Evolutionary conservation across 2,888 invertebrate species (phyloP).

Genomic region (Oligia fasciuncula): DNA sequence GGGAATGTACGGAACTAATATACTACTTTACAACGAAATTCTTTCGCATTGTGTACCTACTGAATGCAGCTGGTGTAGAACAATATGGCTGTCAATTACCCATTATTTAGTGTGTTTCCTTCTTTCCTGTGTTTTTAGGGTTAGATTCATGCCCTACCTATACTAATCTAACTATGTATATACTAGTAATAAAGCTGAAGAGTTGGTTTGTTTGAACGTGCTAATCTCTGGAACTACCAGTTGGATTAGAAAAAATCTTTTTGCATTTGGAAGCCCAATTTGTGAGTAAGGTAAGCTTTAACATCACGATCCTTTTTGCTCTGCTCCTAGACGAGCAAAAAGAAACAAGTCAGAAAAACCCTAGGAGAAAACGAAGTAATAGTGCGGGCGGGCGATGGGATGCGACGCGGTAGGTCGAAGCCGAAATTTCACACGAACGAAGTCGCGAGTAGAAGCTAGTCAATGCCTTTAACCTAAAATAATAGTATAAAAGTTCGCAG

Average conservation of each 20-base stretch:
- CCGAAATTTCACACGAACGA: background rate
- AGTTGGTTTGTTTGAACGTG: background rate
- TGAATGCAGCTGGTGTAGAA: slow-evolving; percentile 62
- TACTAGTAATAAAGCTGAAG: background rate
- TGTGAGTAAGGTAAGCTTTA: background rate
- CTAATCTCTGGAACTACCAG: background rate
- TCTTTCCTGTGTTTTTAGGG: slow-evolving; percentile 28
- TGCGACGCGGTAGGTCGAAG: background rate
- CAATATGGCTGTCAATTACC: slow-evolving; percentile 54
- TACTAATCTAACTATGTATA: background rate
- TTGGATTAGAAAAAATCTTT: background rate
- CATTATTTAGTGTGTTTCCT: slow-evolving; percentile 50
- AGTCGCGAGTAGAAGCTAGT: background rate
- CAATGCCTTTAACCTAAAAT: background rate
- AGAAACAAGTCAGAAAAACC: background rate
- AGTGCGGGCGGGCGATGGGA: background rate
- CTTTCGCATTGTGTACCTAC: slow-evolving; percentile 54
- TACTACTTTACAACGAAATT: slow-evolving; percentile 59
- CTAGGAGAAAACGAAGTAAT: background rate
- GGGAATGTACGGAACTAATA: slow-evolving; percentile 71
- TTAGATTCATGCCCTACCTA: background rate
- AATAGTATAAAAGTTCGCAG: background rate
- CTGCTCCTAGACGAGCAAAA: no score
- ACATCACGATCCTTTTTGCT: background rate
- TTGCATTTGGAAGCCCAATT: background rate